Percentiles rank a stretch among this genome's conserved stretches.
Conservation (phyloP, 2,113 vertebrate genomes). For the Chinchilla lanigera region DNA sequence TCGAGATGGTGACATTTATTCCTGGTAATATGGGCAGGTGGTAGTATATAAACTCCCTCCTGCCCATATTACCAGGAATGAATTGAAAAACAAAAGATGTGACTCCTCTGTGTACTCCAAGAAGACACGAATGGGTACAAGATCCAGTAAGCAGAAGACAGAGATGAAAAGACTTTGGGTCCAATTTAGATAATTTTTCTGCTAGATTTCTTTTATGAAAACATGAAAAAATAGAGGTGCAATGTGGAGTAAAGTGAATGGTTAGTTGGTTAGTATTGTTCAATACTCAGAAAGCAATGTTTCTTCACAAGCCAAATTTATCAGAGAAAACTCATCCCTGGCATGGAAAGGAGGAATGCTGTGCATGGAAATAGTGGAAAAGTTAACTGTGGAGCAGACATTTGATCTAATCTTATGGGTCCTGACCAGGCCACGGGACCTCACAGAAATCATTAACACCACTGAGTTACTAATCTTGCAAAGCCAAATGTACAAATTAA, state of each 20-base stretch:
- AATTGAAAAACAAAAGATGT: not conserved
- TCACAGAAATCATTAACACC: not conserved
- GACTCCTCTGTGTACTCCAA: not conserved
- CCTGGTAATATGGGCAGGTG: not conserved
- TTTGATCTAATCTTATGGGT: not conserved
- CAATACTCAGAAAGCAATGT: not conserved
- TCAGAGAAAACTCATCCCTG: not conserved
- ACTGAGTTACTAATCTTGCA: constrained; percentile 3
- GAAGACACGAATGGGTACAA: not conserved
- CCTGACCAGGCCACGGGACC: not conserved
- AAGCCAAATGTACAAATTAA: constrained; percentile 3
- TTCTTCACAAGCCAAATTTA: not conserved
- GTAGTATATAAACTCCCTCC: too few relatives aligned
- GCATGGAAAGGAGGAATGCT: not conserved
- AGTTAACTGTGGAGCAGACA: not conserved
- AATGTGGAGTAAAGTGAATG: constrained; percentile 9
- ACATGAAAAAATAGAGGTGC: not conserved
- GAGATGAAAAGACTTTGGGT: not conserved
- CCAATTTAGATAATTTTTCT: constrained; percentile 29
- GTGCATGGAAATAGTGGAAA: not conserved
- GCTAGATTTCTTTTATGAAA: not conserved
- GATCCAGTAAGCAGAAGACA: not conserved
- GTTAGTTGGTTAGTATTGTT: not conserved
- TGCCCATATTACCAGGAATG: too few relatives aligned
- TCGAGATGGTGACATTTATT: not conserved